A percentile compares a stretch with the other conserved stretches of the same genome.
These are phyloP conservation scores for Dipodomys stephensi DNA, from an alignment of 2,113 vertebrate species.

Conservation along the genomic window DNA sequence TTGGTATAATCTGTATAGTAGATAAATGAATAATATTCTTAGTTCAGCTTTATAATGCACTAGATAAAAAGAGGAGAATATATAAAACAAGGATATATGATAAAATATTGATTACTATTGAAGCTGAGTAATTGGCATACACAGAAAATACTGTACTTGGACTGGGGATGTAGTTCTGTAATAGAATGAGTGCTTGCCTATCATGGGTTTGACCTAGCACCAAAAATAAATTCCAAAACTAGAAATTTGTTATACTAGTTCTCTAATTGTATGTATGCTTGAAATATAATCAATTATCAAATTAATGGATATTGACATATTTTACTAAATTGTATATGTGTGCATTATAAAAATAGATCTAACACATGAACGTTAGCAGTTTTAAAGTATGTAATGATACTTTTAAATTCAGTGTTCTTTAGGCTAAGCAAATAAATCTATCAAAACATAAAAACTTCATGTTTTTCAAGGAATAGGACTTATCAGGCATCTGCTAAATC, in stretches of 20 bases:
- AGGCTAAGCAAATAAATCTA: conserved; percentile 49
- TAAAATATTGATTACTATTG: neutral
- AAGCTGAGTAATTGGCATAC: neutral
- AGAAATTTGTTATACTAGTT: neutral
- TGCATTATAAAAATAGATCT: neutral
- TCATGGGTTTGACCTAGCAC: too few relatives aligned
- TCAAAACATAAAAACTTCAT: conserved; percentile 5
- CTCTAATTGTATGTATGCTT: neutral
- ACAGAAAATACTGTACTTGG: too few relatives aligned
- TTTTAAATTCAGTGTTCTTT: conserved; percentile 29
- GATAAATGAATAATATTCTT: neutral
- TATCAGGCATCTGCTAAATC: neutral
- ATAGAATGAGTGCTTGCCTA: too few relatives aligned
- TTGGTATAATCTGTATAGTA: neutral
- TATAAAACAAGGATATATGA: neutral
- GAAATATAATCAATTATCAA: conserved; percentile 22
- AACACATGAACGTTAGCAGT: neutral
- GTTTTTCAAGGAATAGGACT: conserved; percentile 40
- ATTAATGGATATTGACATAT: neutral
- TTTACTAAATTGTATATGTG: neutral
- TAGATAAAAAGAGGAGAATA: neutral
- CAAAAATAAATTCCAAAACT: too few relatives aligned
- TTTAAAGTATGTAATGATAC: conserved; percentile 37
- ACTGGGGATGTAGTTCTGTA: too few relatives aligned
- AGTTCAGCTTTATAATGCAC: neutral